These are phyloP conservation scores for Ceriagrion tenellum DNA, from an alignment of 2,888 invertebrate genomes.

Conservation along the genomic window DNA sequence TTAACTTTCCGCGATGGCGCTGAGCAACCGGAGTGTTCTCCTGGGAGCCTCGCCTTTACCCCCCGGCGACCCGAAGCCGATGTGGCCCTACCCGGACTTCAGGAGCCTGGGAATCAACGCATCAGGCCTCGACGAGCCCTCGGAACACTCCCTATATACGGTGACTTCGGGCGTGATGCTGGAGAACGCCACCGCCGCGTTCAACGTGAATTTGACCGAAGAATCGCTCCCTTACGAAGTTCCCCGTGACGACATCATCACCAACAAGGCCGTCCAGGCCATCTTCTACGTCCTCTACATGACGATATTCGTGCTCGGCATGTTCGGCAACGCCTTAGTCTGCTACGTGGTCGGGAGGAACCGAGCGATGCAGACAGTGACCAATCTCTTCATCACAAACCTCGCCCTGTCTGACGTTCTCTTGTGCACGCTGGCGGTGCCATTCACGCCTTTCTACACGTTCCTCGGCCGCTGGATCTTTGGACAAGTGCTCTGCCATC, in stretches of 20 bases:
- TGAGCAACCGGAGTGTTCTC: background rate
- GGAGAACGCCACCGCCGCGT: background rate
- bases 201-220: slow-evolving; percentile 25
- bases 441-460: slow-evolving; percentile 97
- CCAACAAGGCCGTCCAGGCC: slow-evolving; percentile 85
- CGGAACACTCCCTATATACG: background rate
- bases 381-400: slow-evolving; percentile 98
- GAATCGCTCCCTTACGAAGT: slow-evolving; percentile 14
- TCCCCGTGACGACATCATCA: slow-evolving; percentile 80
- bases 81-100: slow-evolving; percentile 33
- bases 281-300: slow-evolving; percentile 88
- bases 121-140: slow-evolving; percentile 42
- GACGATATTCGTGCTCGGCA: slow-evolving; percentile 91
- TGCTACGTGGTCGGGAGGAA: slow-evolving; percentile 96
- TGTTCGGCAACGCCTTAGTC: slow-evolving; percentile 94
- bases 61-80: background rate
- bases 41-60: background rate
- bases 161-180: background rate
- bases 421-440: slow-evolving; percentile 95
- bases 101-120: background rate
- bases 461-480: slow-evolving; percentile 95
- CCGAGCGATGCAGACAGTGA: slow-evolving; percentile 98
- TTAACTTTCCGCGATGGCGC: background rate
- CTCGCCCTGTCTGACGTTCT: slow-evolving; percentile 96
- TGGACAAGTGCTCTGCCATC: slow-evolving; percentile 93